Conservation (phyloP, 2,888 invertebrate species). For the Metalampra italica region DNA sequence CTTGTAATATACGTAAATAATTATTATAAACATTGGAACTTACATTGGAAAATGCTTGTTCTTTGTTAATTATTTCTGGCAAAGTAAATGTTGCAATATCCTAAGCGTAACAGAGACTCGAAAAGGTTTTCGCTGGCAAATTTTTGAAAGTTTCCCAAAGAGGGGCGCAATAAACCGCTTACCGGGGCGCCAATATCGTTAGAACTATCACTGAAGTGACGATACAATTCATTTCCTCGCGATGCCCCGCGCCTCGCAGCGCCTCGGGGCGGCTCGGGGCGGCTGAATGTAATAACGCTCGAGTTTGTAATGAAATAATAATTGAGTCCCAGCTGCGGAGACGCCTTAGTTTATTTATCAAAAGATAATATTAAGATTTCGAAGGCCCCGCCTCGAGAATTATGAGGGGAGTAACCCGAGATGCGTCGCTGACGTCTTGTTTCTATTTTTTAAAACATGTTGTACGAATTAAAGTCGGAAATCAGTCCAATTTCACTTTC, state of each 20-base stretch:
- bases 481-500: too few species aligned
- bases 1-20: too few species aligned
- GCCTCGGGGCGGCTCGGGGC: slow-evolving; percentile 13
- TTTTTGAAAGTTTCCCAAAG: too few species aligned
- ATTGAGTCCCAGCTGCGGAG: slow-evolving; percentile 28
- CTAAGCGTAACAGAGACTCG: too few species aligned
- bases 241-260: slow-evolving; percentile 14
- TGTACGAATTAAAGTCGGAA: too few species aligned
- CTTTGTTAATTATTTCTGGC: too few species aligned
- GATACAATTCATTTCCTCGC: slow-evolving; percentile 11
- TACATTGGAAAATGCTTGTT: too few species aligned
- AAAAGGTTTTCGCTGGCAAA: too few species aligned
- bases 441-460: too few species aligned
- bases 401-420: slow-evolving; percentile 1
- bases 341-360: slow-evolving; percentile 13
- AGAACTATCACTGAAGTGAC: slow-evolving; percentile 1
- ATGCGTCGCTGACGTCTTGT: neutral
- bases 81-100: too few species aligned
- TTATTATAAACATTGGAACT: too few species aligned
- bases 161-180: neutral
- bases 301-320: slow-evolving; percentile 37
- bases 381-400: slow-evolving; percentile 9
- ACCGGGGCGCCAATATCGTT: neutral
- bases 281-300: slow-evolving; percentile 20
- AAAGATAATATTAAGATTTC: slow-evolving; percentile 44